phyloP scores from a whole-genome alignment of 1,140 invertebrate species.

The Archegozetes longisetosus region DNA sequence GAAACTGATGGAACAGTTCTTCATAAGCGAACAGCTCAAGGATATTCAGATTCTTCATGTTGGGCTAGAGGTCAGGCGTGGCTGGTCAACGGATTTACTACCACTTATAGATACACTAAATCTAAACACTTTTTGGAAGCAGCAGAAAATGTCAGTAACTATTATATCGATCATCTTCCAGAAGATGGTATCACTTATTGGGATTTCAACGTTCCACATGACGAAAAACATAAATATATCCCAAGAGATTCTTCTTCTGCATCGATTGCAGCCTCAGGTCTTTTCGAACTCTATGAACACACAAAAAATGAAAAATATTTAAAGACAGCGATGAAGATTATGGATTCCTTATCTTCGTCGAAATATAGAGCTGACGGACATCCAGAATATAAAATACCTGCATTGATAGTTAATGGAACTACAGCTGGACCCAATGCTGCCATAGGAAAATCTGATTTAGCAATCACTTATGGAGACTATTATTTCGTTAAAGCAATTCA shows the following conservation, averaged over 20 bases:
- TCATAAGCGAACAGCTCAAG: not conserved
- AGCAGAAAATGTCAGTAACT: not conserved
- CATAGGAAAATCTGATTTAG: not conserved
- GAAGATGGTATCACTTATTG: not conserved
- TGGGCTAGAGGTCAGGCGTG: constrained; percentile 7
- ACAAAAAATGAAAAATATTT: not conserved
- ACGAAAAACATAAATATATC: not conserved
- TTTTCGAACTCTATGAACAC: not conserved
- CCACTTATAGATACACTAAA: not conserved
- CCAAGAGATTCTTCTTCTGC: not conserved
- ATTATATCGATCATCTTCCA: not conserved
- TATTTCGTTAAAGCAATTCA: not conserved
- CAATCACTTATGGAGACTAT: not conserved
- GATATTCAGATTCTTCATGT: not conserved
- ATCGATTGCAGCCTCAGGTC: not conserved
- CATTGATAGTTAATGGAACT: not conserved
- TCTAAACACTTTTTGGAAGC: not conserved
- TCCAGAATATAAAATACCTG: not conserved
- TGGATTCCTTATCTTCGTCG: not conserved
- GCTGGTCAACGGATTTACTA: constrained; percentile 2
- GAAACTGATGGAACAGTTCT: not conserved
- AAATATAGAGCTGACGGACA: not conserved
- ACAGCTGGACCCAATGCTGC: not conserved
- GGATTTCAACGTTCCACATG: constrained; percentile 1
- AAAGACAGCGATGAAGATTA: not conserved